These are phyloP conservation scores for Baronia brevicornis DNA, from an alignment of 2,888 invertebrate genomes.

Conservation along the genomic window DNA sequence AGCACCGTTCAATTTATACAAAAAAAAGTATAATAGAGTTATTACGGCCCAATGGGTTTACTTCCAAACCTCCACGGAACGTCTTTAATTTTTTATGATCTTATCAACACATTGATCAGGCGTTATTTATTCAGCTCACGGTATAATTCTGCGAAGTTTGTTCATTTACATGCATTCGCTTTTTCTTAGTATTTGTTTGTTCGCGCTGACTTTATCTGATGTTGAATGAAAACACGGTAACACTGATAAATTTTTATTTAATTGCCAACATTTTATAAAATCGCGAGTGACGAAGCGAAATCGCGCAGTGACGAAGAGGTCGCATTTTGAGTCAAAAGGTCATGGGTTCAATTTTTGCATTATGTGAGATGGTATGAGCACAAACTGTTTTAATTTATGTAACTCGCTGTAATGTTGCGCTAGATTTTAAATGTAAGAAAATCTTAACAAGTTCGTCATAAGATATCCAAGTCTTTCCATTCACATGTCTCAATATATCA, in stretches of 20 bases:
- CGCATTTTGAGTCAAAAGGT: too few relatives aligned
- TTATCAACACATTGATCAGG: constrained; percentile 66
- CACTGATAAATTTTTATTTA: constrained; percentile 30
- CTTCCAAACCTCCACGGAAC: constrained; percentile 45
- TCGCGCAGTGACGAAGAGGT: too few relatives aligned
- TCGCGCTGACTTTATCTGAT: constrained; percentile 47
- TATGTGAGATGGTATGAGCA: too few relatives aligned
- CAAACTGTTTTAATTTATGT: not conserved
- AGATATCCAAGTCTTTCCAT: too few relatives aligned
- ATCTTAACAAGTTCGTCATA: too few relatives aligned
- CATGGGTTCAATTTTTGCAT: too few relatives aligned
- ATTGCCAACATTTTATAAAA: constrained; percentile 21
- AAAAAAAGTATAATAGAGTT: constrained; percentile 49
- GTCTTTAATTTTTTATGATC: constrained; percentile 58
- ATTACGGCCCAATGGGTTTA: constrained; percentile 40
- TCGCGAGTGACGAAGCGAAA: too few relatives aligned
- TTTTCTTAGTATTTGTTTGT: constrained; percentile 51
- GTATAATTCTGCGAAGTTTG: constrained; percentile 56
- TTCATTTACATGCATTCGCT: constrained; percentile 63
- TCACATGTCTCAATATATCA: constrained; percentile 17
- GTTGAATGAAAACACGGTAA: constrained; percentile 41
- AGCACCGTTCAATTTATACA: too few relatives aligned
- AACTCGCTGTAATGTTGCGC: not conserved
- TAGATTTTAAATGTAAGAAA: too few relatives aligned
- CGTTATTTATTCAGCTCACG: constrained; percentile 66